Conservation (phyloP, 2,888 invertebrate genomes). For the Schizaphis graminum region DNA sequence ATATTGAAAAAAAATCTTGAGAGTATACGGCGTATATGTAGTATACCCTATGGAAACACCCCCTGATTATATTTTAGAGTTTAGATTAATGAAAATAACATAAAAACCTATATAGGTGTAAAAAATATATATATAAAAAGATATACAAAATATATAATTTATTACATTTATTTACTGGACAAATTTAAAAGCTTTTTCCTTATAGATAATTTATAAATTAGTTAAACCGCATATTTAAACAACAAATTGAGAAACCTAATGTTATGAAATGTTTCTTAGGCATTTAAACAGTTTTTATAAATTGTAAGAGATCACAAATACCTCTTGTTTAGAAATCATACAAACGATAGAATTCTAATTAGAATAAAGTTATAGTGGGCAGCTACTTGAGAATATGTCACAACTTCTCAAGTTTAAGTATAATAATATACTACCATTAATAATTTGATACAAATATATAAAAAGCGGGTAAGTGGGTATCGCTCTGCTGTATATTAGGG, state of each 20-base stretch:
- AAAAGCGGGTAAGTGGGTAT: too few relatives aligned
- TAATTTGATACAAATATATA: background rate
- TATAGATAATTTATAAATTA: background rate
- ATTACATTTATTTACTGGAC: background rate
- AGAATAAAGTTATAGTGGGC: background rate
- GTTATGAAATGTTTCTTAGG: background rate
- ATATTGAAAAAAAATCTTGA: too few relatives aligned
- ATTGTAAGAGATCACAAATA: background rate
- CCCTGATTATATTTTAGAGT: too few relatives aligned
- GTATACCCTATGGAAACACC: too few relatives aligned
- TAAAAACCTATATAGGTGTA: background rate
- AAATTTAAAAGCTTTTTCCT: background rate
- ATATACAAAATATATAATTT: background rate
- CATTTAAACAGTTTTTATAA: background rate
- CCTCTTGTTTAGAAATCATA: background rate
- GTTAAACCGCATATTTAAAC: background rate
- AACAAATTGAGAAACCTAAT: background rate
- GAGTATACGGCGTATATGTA: too few relatives aligned
- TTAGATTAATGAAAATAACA: background rate
- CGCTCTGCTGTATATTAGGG: too few relatives aligned
- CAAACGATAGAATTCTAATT: background rate
- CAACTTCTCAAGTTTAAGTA: background rate
- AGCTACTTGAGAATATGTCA: background rate
- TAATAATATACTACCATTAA: background rate
- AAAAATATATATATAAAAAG: background rate